Base-by-base conservation (phyloP, 2,888 invertebrate genomes). In the Aporophyla lueneburgensis region DNA sequence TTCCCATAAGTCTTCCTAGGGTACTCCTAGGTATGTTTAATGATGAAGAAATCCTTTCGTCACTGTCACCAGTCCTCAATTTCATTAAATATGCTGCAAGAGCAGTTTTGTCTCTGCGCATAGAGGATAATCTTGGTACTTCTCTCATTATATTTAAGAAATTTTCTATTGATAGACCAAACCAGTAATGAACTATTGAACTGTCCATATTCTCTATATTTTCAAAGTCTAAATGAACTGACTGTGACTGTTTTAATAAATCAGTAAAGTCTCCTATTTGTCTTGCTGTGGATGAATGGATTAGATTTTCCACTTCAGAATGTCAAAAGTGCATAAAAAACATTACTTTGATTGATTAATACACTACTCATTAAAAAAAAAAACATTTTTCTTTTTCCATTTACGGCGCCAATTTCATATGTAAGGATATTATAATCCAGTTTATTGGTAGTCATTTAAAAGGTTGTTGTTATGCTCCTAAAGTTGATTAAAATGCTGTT, bases 61-160 rank as follows among this genome's bases (percentile, higher is more conserved):
- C 67, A 9, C 67, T 53, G 6, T 68, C 54, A 19, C 67, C 67
- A 54, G 67, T 68, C 5, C 54, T 40, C 40, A 68, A 24, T 40
- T 67, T 66, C n/a, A 54, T 54, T 67, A 54, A 54, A 68, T 68
- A 54, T 0, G 67, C 67, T 10, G 54, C 67, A 54, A 68, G 67
- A n/a, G 54, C 67, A 40, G 66, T 66, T 66, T 66, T 66, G 21
- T 51, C 66, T 27, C 27, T 33, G 14, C 51, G 66, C 66, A 66
- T 53, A 5, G 40, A 33, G 3, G 33, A 33, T 33, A 33, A 33
- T 33, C 33, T 33, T 33, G 33, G 33, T 33, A 33, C 33, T 1
- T 67, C 53, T 33, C 33, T 67, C 7, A 67, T 40, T 33, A 67
- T 53, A 67, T 67, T 53, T 53, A 67, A 53, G 4, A 66, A 40